Evolutionary conservation across 2,113 vertebrate species (phyloP).

Genomic region (Scolopax mira): DNA sequence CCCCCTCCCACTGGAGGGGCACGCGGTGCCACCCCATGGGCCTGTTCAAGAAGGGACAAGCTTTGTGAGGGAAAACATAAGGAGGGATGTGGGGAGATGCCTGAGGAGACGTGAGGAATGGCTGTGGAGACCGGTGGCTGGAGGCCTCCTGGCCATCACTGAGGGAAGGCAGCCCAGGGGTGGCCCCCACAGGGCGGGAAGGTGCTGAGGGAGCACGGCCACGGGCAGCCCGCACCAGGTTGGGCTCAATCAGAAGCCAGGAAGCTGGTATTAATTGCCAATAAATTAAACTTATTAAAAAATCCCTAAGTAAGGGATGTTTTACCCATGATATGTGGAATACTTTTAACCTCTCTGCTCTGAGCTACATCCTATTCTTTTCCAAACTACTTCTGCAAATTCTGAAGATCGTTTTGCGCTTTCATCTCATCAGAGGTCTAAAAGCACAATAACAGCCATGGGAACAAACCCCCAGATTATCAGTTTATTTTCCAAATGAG

Average conservation of each 20-base stretch:
- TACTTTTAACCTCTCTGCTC: background rate
- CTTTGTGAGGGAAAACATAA: accelerated
- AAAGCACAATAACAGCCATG: background rate
- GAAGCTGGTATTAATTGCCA: background rate
- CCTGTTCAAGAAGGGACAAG: accelerated
- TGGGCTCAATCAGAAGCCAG: too few species aligned
- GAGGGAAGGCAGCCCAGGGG: accelerated
- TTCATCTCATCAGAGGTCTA: background rate
- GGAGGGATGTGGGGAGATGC: background rate
- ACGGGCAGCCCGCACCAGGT: accelerated
- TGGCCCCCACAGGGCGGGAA: accelerated
- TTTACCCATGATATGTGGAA: background rate
- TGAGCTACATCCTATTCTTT: background rate
- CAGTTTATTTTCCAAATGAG: background rate
- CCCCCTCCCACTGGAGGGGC: accelerated
- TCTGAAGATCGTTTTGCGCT: background rate
- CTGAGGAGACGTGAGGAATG: accelerated
- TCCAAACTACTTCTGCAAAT: background rate
- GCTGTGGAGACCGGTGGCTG: background rate
- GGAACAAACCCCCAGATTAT: background rate
- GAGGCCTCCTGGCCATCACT: accelerated
- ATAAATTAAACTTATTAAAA: background rate
- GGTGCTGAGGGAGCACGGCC: accelerated
- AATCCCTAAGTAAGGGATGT: background rate
- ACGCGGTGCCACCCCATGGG: accelerated